phyloP scores from a whole-genome alignment of 2,113 vertebrate species.

The Tenrec ecaudatus region DNA sequence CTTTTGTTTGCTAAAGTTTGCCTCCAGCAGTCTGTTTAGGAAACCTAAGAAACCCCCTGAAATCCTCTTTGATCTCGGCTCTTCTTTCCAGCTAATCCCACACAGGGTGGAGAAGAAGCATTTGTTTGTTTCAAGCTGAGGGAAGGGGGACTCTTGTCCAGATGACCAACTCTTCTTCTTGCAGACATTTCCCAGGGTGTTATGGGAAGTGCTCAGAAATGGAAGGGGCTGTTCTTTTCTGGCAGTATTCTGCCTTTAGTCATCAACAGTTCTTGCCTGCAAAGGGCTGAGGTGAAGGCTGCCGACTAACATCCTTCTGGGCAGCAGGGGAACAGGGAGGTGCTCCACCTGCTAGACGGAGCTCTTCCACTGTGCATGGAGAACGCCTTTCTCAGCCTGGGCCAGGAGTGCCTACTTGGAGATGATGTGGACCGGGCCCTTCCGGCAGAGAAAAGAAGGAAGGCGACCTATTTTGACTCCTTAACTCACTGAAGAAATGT shows the following conservation, averaged over 20 bases:
- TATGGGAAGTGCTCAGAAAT: not conserved
- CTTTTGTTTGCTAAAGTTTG: conserved; percentile 20
- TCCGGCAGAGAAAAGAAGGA: not conserved
- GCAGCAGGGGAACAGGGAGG: not conserved
- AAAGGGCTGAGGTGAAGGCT: not conserved
- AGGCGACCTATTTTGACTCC: not conserved
- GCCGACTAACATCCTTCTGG: not conserved
- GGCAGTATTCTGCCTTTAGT: conserved; percentile 13
- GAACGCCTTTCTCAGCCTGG: not conserved
- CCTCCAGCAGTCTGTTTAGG: conserved; percentile 33
- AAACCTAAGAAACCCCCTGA: conserved; percentile 56
- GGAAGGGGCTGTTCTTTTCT: not conserved
- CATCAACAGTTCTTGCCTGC: not conserved
- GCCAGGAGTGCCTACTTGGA: not conserved
- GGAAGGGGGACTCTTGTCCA: conserved; percentile 40
- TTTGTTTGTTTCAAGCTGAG: conserved; percentile 49
- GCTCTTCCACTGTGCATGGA: not conserved
- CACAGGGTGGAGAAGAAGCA: not conserved
- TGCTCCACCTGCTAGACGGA: not conserved
- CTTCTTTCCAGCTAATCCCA: conserved; percentile 49
- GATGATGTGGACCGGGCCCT: not conserved
- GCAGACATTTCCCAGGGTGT: not conserved
- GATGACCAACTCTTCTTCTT: not conserved
- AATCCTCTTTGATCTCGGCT: conserved; percentile 61
- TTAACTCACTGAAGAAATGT: conserved; percentile 1